These are phyloP conservation scores for Pollicipes pollicipes DNA, from an alignment of 1,140 invertebrate species.

Conservation along the genomic window DNA sequence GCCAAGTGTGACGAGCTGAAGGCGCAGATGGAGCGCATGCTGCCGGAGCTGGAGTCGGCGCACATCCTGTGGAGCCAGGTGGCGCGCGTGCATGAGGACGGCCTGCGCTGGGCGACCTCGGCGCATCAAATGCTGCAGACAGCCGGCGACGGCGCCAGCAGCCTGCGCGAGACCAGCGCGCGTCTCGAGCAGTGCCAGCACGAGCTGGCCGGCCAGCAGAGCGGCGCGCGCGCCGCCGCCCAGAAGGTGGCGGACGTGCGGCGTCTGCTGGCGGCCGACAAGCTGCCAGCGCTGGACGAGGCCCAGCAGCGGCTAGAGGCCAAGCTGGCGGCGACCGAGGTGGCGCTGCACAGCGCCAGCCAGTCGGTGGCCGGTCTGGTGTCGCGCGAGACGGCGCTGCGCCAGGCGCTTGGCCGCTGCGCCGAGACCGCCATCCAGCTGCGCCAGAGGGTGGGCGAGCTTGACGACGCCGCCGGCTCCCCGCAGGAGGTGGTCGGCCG, in stretches of 20 bases:
- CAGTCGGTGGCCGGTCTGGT: background rate
- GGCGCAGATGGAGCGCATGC: constrained; percentile 44
- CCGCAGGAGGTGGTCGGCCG: background rate
- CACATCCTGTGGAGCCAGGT: constrained; percentile 80
- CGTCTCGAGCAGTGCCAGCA: constrained; percentile 65
- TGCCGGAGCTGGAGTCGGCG: constrained; percentile 67
- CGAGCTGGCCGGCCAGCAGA: constrained; percentile 54
- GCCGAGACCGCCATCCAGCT: background rate
- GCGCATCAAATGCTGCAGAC: constrained; percentile 53
- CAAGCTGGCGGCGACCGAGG: background rate
- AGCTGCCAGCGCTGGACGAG: background rate
- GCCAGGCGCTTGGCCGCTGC: background rate
- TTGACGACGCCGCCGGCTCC: background rate
- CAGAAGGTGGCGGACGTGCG: background rate
- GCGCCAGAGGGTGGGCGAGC: background rate
- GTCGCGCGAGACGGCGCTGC: background rate
- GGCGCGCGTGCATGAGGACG: constrained; percentile 60
- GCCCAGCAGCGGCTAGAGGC: background rate
- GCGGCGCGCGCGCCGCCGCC: too few relatives aligned
- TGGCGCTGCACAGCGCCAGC: background rate
- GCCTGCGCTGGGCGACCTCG: constrained; percentile 63
- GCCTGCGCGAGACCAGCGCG: constrained; percentile 56
- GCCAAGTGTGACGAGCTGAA: constrained; percentile 50
- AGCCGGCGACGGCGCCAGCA: constrained; percentile 51
- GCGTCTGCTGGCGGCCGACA: background rate